A percentile compares a stretch with the other conserved stretches of the same genome.
Evolutionary conservation across 2,888 invertebrate genomes (phyloP).

Genomic region (Cynaeus angustus): DNA sequence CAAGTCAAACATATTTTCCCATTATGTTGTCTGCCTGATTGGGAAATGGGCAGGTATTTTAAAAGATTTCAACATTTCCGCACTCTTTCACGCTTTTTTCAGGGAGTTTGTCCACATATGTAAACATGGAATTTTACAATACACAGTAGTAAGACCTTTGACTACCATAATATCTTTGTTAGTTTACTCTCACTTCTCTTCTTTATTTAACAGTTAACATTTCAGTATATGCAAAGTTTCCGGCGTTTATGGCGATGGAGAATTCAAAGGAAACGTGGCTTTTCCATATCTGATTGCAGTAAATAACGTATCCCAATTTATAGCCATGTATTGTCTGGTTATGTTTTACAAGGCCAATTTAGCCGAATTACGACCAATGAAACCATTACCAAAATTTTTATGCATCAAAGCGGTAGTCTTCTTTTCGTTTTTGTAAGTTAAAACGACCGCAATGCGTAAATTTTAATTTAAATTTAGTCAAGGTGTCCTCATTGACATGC

Average conservation of each 20-base stretch:
- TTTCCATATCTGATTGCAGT: constrained; percentile 91
- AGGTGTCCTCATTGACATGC: constrained; percentile 89
- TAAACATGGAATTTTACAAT: constrained; percentile 97
- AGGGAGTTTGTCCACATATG: constrained; percentile 95
- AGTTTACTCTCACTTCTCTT: constrained; percentile 67
- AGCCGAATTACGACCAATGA: constrained; percentile 91
- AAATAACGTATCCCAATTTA: constrained; percentile 95
- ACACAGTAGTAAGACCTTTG: constrained; percentile 92
- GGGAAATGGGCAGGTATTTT: constrained; percentile 90
- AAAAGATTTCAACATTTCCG: not conserved
- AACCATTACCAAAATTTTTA: constrained; percentile 94
- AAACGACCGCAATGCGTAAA: constrained; percentile 20
- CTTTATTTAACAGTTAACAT: constrained; percentile 5
- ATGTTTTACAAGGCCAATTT: constrained; percentile 94
- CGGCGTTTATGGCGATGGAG: constrained; percentile 93
- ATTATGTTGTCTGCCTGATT: constrained; percentile 91
- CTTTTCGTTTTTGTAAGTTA: constrained; percentile 97
- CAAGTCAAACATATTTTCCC: constrained; percentile 94
- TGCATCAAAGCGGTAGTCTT: constrained; percentile 98
- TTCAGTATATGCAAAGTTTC: constrained; percentile 86
- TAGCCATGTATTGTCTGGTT: constrained; percentile 97
- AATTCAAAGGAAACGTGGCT: constrained; percentile 88
- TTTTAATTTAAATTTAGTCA: constrained; percentile 78
- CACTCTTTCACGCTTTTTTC: constrained; percentile 64
- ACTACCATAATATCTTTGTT: constrained; percentile 93